phyloP scores from a whole-genome alignment of 2,797 vertebrate genomes.

The Rhadinocentrus ornatus region DNA sequence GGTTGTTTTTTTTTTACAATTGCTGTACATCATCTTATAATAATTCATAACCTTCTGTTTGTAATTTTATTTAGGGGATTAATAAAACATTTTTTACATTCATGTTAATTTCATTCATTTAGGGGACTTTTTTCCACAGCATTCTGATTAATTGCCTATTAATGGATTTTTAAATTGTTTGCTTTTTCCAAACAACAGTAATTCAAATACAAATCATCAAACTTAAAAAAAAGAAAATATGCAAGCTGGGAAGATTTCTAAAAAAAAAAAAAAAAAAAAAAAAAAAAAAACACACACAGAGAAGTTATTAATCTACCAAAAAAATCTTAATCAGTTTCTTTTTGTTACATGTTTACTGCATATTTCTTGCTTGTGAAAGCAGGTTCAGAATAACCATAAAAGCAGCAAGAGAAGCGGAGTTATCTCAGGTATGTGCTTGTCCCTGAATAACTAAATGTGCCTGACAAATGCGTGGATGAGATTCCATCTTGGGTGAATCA shows the following conservation, averaged over 20 bases:
- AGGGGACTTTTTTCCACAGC: not conserved
- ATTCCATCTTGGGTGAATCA: conserved; percentile 66
- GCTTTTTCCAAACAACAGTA: not conserved
- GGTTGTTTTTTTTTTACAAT: not conserved
- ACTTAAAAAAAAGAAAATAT: not conserved
- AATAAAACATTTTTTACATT: not conserved
- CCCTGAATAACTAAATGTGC: conserved; percentile 55
- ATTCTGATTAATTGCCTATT: not conserved
- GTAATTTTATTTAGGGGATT: not conserved
- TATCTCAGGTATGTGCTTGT: conserved; percentile 65
- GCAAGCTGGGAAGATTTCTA: not conserved
- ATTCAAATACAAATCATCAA: not conserved
- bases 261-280: not conserved
- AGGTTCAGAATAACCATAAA: conserved; percentile 24
- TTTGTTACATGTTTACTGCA: not conserved
- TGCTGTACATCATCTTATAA: not conserved
- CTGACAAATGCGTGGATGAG: conserved; percentile 40
- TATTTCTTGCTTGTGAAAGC: not conserved
- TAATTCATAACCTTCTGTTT: not conserved
- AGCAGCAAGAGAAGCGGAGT: conserved; percentile 32
- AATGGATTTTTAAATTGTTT: not conserved
- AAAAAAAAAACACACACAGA: not conserved
- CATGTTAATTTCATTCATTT: not conserved
- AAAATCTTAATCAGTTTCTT: not conserved
- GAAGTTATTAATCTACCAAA: conserved; percentile 1